These are phyloP conservation scores for Sanderia malayensis DNA, from an alignment of 30 jellyfish, hydroid and myxozoan species.

Conservation along the genomic window DNA sequence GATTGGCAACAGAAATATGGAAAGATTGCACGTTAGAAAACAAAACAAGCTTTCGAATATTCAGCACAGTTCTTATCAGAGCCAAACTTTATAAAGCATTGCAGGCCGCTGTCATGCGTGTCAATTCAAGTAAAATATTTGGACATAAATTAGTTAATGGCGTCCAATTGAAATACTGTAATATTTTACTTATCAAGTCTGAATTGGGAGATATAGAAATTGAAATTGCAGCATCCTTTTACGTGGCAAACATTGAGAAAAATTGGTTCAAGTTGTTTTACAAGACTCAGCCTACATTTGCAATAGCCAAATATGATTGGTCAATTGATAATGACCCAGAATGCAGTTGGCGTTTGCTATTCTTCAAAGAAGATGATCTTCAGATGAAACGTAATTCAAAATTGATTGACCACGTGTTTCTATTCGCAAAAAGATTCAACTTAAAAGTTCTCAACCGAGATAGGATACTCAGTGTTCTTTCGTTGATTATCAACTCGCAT, in stretches of 20 bases:
- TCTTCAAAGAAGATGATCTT: background rate
- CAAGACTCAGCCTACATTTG: conserved; percentile 1
- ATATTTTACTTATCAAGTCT: background rate
- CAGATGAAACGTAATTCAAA: background rate
- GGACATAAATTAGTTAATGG: background rate
- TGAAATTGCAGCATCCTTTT: background rate
- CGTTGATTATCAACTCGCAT: background rate
- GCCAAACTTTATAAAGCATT: background rate
- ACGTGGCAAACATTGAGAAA: background rate
- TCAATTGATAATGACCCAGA: conserved; percentile 1
- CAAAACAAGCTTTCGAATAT: background rate
- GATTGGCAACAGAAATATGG: background rate
- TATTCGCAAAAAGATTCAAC: background rate
- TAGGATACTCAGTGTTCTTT: background rate
- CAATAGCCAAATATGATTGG: conserved; percentile 4
- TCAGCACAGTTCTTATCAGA: background rate
- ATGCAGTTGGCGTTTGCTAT: background rate
- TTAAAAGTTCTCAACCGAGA: background rate
- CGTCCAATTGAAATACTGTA: background rate
- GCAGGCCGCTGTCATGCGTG: background rate
- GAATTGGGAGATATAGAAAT: background rate
- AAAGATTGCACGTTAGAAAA: background rate
- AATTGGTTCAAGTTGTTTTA: background rate
- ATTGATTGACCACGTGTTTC: background rate
- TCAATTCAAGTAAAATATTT: background rate